Conservation (phyloP, 1,140 invertebrate species). For the Eubasilissa regina region DNA sequence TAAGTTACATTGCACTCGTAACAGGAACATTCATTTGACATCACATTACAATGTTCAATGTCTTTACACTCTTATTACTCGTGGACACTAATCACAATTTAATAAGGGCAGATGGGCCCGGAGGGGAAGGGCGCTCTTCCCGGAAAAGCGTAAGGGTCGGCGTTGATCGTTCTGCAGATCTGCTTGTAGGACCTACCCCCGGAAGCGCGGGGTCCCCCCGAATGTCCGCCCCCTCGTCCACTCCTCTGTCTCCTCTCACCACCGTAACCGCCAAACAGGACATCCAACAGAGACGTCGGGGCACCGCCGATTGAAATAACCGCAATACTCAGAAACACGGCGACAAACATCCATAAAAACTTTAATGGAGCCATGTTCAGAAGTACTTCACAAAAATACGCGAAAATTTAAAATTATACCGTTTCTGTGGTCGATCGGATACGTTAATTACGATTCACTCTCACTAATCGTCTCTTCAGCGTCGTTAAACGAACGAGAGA, state of each 20-base stretch:
- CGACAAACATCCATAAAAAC: conserved; percentile 16
- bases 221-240: conserved; percentile 58
- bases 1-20: neutral
- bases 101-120: conserved; percentile 55
- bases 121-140: conserved; percentile 56
- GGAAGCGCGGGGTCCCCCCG: conserved; percentile 62
- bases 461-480: neutral
- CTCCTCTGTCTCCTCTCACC: conserved; percentile 57
- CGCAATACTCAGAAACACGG: conserved; percentile 13
- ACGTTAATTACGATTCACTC: neutral
- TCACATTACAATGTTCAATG: neutral
- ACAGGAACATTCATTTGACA: conserved; percentile 2
- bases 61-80: neutral
- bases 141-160: conserved; percentile 62
- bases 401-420: neutral
- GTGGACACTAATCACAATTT: conserved; percentile 31
- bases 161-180: conserved; percentile 68
- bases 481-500: neutral
- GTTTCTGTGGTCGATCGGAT: neutral
- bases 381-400: neutral
- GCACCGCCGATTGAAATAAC: conserved; percentile 23
- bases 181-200: conserved; percentile 67
- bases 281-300: conserved; percentile 62
- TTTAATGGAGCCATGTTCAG: conserved; percentile 19
- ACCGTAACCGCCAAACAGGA: conserved; percentile 61